Conservation (phyloP, 2,797 vertebrate genomes). For the Aythya fuligula region DNA sequence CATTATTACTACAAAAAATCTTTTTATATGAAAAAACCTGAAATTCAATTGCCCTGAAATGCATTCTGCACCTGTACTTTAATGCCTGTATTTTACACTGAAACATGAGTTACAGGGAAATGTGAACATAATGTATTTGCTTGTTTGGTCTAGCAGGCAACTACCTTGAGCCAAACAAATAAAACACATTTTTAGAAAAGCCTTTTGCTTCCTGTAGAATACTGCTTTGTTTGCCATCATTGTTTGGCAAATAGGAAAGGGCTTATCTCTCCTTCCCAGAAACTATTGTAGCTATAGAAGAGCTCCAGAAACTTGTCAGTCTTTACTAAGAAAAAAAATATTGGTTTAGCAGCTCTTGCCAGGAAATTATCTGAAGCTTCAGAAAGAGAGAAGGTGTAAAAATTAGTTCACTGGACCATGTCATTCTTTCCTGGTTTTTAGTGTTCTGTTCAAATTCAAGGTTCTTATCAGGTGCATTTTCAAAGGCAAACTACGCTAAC, state of each 20-base stretch:
- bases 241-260: constrained; percentile 53
- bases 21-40: neutral
- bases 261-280: constrained; percentile 68
- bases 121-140: constrained; percentile 12
- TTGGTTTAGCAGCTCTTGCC: constrained; percentile 1
- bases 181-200: constrained; percentile 27
- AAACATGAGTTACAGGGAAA: neutral
- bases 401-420: constrained; percentile 29
- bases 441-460: neutral
- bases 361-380: constrained; percentile 52
- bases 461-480: constrained; percentile 26
- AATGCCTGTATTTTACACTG: neutral
- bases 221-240: constrained; percentile 43
- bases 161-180: constrained; percentile 39
- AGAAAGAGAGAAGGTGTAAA: constrained; percentile 45
- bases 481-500: neutral
- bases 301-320: constrained; percentile 65
- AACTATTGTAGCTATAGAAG: constrained; percentile 44
- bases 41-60: neutral
- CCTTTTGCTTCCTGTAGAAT: constrained; percentile 40
- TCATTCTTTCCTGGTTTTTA: constrained; percentile 13
- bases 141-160: constrained; percentile 1
- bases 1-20: neutral
- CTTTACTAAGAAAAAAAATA: constrained; percentile 51
- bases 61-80: neutral